Conservation (phyloP, 1,140 invertebrate genomes). For the Lasioglossum albipes region DNA sequence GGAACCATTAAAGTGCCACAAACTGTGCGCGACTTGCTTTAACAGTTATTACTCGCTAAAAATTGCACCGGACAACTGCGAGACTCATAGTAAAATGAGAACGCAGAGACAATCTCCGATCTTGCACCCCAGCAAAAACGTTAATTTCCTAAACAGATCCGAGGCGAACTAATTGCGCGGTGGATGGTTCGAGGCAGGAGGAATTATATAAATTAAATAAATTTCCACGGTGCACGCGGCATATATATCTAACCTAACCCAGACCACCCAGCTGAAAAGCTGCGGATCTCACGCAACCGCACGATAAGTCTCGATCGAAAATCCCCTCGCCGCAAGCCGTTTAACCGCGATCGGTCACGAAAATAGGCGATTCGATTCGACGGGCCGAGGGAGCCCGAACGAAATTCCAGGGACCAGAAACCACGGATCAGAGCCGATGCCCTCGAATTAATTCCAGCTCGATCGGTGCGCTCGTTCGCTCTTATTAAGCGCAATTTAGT, state of each 20-base stretch:
- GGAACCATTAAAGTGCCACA: no score
- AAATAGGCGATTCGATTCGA: neutral
- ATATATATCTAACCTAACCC: neutral
- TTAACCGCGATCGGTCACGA: neutral
- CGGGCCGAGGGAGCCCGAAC: neutral
- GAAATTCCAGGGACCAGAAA: conserved; percentile 3
- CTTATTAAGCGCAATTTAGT: conserved; percentile 41
- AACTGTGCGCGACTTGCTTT: no score
- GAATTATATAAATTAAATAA: neutral
- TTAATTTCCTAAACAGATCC: neutral
- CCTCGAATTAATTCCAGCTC: conserved; percentile 17
- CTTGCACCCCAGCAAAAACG: no score
- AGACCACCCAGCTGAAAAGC: neutral
- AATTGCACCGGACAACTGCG: no score
- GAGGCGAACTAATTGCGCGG: neutral
- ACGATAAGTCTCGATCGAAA: neutral
- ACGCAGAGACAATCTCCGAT: no score
- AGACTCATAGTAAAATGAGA: no score
- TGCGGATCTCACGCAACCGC: neutral
- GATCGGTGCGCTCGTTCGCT: conserved; percentile 31
- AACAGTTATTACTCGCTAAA: no score
- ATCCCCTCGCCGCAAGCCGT: neutral
- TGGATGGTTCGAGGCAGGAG: no score
- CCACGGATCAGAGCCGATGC: neutral
- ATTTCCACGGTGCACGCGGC: neutral